Percentiles rank a stretch among this genome's conserved stretches.
These are phyloP conservation scores for Manis crassicaudata DNA, from an alignment of 2,797 vertebrate species.

Conservation along the genomic window DNA sequence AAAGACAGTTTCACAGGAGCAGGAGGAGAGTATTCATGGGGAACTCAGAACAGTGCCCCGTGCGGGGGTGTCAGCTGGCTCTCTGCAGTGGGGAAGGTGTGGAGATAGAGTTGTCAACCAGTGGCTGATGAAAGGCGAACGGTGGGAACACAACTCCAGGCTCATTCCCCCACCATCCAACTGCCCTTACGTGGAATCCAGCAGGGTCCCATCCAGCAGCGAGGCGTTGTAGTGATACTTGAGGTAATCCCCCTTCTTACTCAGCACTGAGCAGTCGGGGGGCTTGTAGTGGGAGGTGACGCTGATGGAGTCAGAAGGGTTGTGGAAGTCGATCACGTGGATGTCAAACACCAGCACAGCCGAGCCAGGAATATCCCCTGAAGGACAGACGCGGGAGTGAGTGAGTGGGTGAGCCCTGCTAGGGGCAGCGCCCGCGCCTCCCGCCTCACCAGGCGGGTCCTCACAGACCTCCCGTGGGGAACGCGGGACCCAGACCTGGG, in stretches of 20 bases:
- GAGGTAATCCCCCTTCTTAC: conserved; percentile 96
- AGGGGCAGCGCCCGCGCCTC: accelerated
- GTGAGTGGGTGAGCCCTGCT: background rate
- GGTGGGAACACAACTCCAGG: accelerated
- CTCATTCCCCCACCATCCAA: accelerated
- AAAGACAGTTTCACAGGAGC: background rate
- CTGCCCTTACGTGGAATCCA: conserved; percentile 95
- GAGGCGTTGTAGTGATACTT: conserved; percentile 98
- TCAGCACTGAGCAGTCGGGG: conserved; percentile 88
- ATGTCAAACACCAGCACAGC: conserved; percentile 97
- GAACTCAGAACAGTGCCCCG: background rate
- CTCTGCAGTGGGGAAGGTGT: accelerated
- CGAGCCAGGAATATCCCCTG: conserved; percentile 95
- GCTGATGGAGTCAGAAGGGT: conserved; percentile 92
- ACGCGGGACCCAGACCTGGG: background rate
- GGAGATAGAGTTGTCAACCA: background rate
- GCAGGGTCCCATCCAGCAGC: conserved; percentile 93
- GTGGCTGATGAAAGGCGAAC: background rate
- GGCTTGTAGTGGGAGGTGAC: conserved; percentile 90
- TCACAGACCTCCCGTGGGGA: background rate
- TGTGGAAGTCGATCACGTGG: conserved; percentile 96
- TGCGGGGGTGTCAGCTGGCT: background rate
- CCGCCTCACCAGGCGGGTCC: background rate
- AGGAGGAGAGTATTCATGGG: background rate
- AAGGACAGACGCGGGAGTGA: background rate